A percentile compares a stretch with the other conserved stretches of the same genome.
These are phyloP conservation scores for Cydia fagiglandana DNA, from an alignment of 1,140 invertebrate species.

Conservation along the genomic window DNA sequence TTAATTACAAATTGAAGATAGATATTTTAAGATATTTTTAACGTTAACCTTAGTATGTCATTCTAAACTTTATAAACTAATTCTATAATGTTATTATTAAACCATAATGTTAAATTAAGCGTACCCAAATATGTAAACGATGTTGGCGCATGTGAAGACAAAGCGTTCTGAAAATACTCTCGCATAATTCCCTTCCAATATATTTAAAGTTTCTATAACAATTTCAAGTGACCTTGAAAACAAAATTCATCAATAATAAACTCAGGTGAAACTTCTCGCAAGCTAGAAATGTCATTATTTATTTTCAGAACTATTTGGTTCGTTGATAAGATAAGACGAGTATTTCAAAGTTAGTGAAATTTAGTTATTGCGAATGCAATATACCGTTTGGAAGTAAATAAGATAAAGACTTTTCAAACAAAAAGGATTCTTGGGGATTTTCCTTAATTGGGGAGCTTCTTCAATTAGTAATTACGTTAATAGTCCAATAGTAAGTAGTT, in stretches of 20 bases:
- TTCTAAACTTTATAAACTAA: too few relatives aligned
- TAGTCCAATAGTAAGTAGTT: not conserved
- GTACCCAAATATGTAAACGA: too few relatives aligned
- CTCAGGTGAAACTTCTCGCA: not conserved
- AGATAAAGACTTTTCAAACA: not conserved
- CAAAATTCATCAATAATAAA: not conserved
- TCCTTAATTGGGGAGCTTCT: too few relatives aligned
- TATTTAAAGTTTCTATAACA: not conserved
- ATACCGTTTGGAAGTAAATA: not conserved
- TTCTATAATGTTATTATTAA: too few relatives aligned
- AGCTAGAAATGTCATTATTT: slow-evolving; percentile 19
- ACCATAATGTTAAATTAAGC: too few relatives aligned
- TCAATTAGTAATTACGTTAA: not conserved
- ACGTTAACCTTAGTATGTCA: too few relatives aligned
- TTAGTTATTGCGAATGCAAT: not conserved
- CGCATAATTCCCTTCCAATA: too few relatives aligned
- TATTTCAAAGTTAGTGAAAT: not conserved
- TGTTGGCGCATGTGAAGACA: too few relatives aligned
- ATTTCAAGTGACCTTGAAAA: slow-evolving; percentile 4
- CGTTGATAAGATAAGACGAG: not conserved
- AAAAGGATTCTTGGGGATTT: not conserved
- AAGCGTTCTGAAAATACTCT: too few relatives aligned
- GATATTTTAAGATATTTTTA: too few relatives aligned
- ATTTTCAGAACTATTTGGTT: slow-evolving; percentile 13
- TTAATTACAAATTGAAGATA: too few relatives aligned